phyloP scores from a whole-genome alignment of 2,113 vertebrate genomes.

The Calyptomena viridis region DNA sequence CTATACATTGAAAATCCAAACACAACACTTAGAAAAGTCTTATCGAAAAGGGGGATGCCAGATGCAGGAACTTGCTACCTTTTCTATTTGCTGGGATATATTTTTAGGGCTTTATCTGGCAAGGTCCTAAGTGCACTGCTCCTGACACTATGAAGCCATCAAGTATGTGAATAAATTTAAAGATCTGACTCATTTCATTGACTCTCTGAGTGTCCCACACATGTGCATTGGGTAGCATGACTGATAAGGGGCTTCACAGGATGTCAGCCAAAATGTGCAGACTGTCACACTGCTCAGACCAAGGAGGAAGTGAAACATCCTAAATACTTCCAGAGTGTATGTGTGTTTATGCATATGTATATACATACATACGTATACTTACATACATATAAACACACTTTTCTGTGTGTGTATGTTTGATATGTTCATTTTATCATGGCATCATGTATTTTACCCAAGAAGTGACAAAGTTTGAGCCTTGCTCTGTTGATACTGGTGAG shows the following conservation, averaged over 20 bases:
- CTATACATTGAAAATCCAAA: neutral
- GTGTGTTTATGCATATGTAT: neutral
- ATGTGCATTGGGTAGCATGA: accelerated
- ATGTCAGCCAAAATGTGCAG: neutral
- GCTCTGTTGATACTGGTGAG: neutral
- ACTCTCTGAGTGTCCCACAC: neutral
- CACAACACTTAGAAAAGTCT: neutral
- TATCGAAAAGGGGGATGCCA: neutral
- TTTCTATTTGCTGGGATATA: neutral
- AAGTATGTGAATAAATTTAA: neutral
- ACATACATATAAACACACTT: neutral
- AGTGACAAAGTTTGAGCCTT: neutral
- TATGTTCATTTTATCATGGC: neutral
- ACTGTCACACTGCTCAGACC: neutral
- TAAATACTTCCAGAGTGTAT: neutral
- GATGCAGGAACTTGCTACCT: neutral
- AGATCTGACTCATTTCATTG: neutral
- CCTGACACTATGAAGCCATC: neutral
- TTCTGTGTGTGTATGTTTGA: neutral
- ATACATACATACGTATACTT: neutral
- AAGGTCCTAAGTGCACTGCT: neutral
- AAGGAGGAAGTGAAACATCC: neutral
- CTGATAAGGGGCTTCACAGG: neutral
- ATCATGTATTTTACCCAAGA: neutral
- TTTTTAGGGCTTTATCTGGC: neutral